A percentile compares a stretch with the other conserved stretches of the same genome.
These are phyloP conservation scores for Lethenteron camtschaticum DNA, from an alignment of 2,113 vertebrate genomes.

Conservation along the genomic window DNA sequence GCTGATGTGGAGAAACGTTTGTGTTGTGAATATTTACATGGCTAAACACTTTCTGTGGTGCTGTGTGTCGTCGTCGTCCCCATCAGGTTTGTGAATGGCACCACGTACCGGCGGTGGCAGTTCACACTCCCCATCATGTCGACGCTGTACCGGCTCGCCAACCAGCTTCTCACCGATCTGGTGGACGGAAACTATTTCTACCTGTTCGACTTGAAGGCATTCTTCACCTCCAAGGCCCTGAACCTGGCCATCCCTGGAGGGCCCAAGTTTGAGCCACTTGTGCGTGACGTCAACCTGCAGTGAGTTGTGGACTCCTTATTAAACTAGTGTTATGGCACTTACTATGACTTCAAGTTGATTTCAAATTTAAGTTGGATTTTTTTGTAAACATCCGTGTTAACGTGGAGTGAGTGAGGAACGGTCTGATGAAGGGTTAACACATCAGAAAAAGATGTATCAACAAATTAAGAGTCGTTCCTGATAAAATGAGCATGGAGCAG, in stretches of 20 bases:
- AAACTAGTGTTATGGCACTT: background rate
- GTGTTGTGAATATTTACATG: too few species aligned
- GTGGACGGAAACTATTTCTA: conserved; percentile 96
- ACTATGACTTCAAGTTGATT: background rate
- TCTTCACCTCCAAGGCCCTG: conserved; percentile 91
- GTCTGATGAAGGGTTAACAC: too few species aligned
- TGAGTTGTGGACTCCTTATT: conserved; percentile 22
- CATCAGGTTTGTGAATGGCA: conserved; percentile 68
- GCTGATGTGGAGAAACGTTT: too few species aligned
- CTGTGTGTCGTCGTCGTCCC: background rate
- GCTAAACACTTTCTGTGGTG: too few species aligned
- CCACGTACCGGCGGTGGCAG: conserved; percentile 91
- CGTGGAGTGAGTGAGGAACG: too few species aligned
- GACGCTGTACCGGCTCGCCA: conserved; percentile 85
- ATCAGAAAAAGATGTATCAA: too few species aligned
- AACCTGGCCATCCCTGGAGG: conserved; percentile 98
- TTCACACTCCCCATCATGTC: conserved; percentile 98
- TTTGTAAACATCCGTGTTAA: too few species aligned
- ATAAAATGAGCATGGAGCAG: too few species aligned
- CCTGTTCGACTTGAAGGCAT: conserved; percentile 84
- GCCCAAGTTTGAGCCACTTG: conserved; percentile 90
- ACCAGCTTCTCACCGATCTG: conserved; percentile 83
- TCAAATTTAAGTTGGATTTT: too few species aligned
- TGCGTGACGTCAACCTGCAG: conserved; percentile 93
- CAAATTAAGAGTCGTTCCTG: too few species aligned